A percentile compares a stretch with the other conserved stretches of the same genome.
Evolutionary conservation across 2,888 invertebrate genomes (phyloP).

Genomic region (Toxonevra muliebris): DNA sequence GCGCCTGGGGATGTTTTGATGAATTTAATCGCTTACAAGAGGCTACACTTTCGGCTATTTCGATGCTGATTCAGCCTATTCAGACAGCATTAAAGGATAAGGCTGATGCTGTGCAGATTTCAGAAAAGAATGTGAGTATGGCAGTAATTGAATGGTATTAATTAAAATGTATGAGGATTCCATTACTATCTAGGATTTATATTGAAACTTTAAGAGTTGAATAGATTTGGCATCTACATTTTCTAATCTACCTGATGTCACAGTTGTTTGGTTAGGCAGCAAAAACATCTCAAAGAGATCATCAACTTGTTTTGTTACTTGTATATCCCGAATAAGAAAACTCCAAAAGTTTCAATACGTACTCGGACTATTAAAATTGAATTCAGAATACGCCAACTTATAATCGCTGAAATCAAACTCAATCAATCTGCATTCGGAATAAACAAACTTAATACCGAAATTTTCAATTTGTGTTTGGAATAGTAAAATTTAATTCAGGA

Average conservation of each 20-base stretch:
- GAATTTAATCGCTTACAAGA: constrained; percentile 98
- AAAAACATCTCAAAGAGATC: no score
- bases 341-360: no score
- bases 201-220: constrained; percentile 3
- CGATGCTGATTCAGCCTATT: constrained; percentile 93
- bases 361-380: no score
- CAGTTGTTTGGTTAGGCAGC: no score
- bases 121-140: constrained; percentile 67
- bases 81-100: constrained; percentile 81
- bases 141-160: neutral
- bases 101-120: constrained; percentile 65
- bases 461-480: no score
- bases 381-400: no score
- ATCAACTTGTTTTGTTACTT: no score
- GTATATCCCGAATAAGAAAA: no score
- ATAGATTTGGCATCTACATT: neutral
- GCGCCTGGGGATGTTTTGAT: constrained; percentile 99
- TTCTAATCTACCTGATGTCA: neutral
- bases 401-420: no score
- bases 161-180: neutral
- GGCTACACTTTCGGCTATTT: constrained; percentile 91
- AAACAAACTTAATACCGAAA: no score
- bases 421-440: no score
- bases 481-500: no score
- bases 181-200: neutral